phyloP scores from a whole-genome alignment of 1,140 invertebrate genomes.

The Nylanderia fulva region DNA sequence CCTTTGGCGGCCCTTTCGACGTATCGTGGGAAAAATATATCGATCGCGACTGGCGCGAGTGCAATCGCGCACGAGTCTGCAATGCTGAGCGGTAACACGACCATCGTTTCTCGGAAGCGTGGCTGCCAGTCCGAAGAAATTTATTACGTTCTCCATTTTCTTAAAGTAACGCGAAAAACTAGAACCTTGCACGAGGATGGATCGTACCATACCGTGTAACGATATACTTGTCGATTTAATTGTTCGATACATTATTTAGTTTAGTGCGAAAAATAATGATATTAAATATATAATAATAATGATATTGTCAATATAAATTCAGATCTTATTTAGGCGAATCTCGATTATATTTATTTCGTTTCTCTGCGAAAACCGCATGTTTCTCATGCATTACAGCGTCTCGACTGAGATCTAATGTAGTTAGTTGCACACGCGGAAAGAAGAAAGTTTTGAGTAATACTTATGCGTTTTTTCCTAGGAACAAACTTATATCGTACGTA shows the following conservation, averaged over 20 bases:
- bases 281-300: too few relatives aligned
- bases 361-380: background rate
- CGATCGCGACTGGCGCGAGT: slow-evolving; percentile 54
- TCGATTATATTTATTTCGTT: background rate
- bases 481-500: slow-evolving; percentile 7
- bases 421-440: slow-evolving; percentile 22
- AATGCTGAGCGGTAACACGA: slow-evolving; percentile 48
- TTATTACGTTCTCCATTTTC: slow-evolving; percentile 41
- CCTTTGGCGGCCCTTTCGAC: slow-evolving; percentile 41
- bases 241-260: background rate
- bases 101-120: slow-evolving; percentile 27
- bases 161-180: slow-evolving; percentile 20
- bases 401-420: slow-evolving; percentile 18
- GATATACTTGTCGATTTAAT: background rate
- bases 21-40: slow-evolving; percentile 65
- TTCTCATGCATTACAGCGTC: background rate
- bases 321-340: slow-evolving; percentile 45
- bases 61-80: slow-evolving; percentile 55
- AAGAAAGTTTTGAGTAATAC: slow-evolving; percentile 47
- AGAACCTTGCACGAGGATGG: background rate
- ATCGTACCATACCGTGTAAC: background rate
- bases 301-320: slow-evolving; percentile 42
- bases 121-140: slow-evolving; percentile 29
- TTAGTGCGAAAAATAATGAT: too few relatives aligned
- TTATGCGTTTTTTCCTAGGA: background rate